Evolutionary conservation across 2,888 invertebrate genomes (phyloP).

Genomic region (Drosophila mercatorum): DNA sequence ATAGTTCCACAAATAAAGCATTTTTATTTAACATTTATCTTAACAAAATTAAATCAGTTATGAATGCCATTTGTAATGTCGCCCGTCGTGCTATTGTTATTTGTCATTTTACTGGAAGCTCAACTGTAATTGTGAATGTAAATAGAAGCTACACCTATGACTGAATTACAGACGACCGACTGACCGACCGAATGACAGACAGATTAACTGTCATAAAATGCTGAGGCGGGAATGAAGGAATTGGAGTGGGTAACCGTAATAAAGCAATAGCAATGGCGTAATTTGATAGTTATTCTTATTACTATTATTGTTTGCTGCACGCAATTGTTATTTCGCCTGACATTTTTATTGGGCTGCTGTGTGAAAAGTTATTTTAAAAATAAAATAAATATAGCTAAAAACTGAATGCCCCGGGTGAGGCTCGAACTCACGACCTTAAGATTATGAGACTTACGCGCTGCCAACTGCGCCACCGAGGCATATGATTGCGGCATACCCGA

Average conservation of each 20-base stretch:
- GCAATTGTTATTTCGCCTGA: constrained; percentile 57
- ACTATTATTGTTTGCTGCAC: constrained; percentile 31
- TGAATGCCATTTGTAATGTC: constrained; percentile 61
- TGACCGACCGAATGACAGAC: background rate
- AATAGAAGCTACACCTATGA: constrained; percentile 26
- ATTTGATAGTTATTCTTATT: constrained; percentile 26
- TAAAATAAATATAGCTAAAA: constrained; percentile 39
- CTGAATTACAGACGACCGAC: constrained; percentile 24
- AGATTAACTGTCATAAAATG: constrained; percentile 41
- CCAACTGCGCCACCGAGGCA: constrained; percentile 85
- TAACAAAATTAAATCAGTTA: constrained; percentile 9
- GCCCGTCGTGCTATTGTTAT: constrained; percentile 35
- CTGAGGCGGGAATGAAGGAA: constrained; percentile 8
- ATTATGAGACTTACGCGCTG: constrained; percentile 85
- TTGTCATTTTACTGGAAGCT: constrained; percentile 24
- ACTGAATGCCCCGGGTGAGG: constrained; percentile 83
- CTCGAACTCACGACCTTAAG: constrained; percentile 85
- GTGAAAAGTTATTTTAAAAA: constrained; percentile 3
- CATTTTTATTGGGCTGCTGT: constrained; percentile 29
- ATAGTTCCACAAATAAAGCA: background rate
- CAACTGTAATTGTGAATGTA: constrained; percentile 33
- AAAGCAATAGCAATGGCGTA: constrained; percentile 12
- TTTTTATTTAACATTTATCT: constrained; percentile 1
- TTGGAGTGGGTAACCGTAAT: constrained; percentile 2
- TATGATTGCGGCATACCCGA: constrained; percentile 26